A percentile compares a stretch with the other conserved stretches of the same genome.
These are phyloP conservation scores for Melinopterus prodromus DNA, from an alignment of 2,888 invertebrate genomes.

Conservation along the genomic window DNA sequence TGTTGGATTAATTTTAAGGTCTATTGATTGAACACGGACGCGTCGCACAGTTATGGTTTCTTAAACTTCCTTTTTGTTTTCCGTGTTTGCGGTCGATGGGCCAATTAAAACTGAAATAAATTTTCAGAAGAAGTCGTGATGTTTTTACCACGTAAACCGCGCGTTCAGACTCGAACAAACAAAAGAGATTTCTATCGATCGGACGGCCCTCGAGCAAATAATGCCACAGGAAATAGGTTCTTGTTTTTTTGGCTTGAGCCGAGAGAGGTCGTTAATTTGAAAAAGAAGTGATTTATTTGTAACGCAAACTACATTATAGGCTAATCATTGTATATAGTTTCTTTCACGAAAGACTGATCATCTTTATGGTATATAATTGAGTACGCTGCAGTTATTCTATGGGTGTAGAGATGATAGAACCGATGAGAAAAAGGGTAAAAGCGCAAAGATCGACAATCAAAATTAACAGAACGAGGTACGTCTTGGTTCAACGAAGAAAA, in stretches of 20 bases:
- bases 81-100: constrained; percentile 13
- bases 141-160: background rate
- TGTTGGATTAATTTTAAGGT: constrained; percentile 15
- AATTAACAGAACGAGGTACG: background rate
- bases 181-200: background rate
- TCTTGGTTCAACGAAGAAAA: background rate
- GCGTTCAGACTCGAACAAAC: background rate
- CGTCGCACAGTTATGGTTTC: constrained; percentile 18
- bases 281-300: background rate
- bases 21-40: constrained; percentile 29
- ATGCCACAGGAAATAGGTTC: background rate
- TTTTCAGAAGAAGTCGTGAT: background rate
- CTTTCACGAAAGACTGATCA: background rate
- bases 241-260: background rate
- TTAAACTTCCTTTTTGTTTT: constrained; percentile 13
- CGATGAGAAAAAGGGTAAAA: no score
- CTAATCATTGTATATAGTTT: background rate
- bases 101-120: constrained; percentile 16
- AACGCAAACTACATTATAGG: constrained; percentile 8
- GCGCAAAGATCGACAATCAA: no score
- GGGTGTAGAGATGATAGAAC: no score
- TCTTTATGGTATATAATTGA: background rate
- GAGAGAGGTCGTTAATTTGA: constrained; percentile 4
- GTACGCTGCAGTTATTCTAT: background rate
- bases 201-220: background rate